Base-by-base conservation (phyloP, 2,113 vertebrate genomes). In the Promerops cafer region DNA sequence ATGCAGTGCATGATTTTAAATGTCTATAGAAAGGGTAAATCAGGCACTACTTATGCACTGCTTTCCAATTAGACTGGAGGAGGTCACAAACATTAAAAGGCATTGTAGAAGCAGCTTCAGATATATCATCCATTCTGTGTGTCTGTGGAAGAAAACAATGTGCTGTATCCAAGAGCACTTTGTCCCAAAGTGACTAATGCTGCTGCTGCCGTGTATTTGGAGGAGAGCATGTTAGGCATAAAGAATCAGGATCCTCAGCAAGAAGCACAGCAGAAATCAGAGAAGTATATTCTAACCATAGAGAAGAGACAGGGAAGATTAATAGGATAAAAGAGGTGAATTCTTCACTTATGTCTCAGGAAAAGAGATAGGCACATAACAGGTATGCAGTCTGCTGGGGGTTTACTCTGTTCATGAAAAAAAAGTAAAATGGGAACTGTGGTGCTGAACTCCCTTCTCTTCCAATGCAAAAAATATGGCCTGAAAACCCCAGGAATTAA, bases 191-290 rank as follows among this genome's bases (percentile, higher is more conserved):
- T 92, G 85, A 76, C 80, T 90, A 56, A 83, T 95, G 39, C 30
- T 91, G 74, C 49, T 94, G 61, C 69, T 92, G 28, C 33, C 70
- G 50, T 74, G 59, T 90, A 63, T 92, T 95, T 96, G 61, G 91
- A 94, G 72, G 79, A 95, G 72, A 74, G 65, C 79, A 90, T 68
- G 95, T 83, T 79, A 86, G 16, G 84, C 87, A 83, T 87, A 95
- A 97, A 96, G 84, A 96, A 96, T 96, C 56, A 52, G 77, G 47
- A 87, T 85, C 60, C 80, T 92, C 57, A 65, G 89, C 81, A 91
- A 92, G 79, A 81, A 80, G 40, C 95, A 94, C 57, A 60, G 70
- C 49, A 94, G 91, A 65, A 85, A 80, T 87, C 94, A 69, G 66
- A 82, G 47, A 95, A 93, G 49, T 91, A 88, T 94, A 79, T 60